Conservation (phyloP, 1,140 invertebrate genomes). For the Psilanteris sp. region DNA sequence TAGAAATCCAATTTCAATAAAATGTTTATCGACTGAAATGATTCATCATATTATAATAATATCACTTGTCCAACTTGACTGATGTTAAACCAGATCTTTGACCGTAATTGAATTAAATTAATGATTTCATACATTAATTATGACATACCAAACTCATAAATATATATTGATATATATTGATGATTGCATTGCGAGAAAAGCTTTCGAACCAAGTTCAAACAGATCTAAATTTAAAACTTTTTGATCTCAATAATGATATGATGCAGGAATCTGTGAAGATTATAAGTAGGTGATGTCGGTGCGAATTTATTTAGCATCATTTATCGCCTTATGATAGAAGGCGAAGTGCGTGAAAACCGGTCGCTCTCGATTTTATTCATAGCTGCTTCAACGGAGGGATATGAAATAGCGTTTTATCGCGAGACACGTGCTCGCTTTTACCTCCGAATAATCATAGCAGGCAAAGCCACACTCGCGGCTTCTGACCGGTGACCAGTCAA, state of each 20-base stretch:
- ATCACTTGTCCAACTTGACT: slow-evolving; percentile 4
- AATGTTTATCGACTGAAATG: slow-evolving; percentile 46
- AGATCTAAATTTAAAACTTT: not conserved
- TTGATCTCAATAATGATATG: not conserved
- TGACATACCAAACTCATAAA: too few species aligned
- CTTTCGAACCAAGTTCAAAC: not conserved
- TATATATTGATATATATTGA: too few species aligned
- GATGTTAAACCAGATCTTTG: slow-evolving; percentile 6
- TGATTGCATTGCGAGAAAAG: too few species aligned
- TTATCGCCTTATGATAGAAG: slow-evolving; percentile 13
- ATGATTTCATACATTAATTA: too few species aligned
- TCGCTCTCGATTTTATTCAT: slow-evolving; percentile 62
- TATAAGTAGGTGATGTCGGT: slow-evolving; percentile 36
- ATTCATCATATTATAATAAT: slow-evolving; percentile 19
- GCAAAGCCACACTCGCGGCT: slow-evolving; percentile 7
- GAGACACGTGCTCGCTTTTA: slow-evolving; percentile 62
- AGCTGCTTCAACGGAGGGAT: slow-evolving; percentile 24
- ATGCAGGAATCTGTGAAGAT: slow-evolving; percentile 6
- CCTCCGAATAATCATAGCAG: slow-evolving; percentile 46
- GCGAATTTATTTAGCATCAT: slow-evolving; percentile 37
- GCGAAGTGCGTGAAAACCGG: slow-evolving; percentile 53
- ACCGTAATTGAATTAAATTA: slow-evolving; percentile 25
- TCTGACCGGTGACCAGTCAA: slow-evolving; percentile 45
- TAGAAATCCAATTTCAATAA: slow-evolving; percentile 2
- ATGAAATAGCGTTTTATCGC: slow-evolving; percentile 49